phyloP scores from a whole-genome alignment of 1,140 invertebrate genomes.

The Penaeus indicus region DNA sequence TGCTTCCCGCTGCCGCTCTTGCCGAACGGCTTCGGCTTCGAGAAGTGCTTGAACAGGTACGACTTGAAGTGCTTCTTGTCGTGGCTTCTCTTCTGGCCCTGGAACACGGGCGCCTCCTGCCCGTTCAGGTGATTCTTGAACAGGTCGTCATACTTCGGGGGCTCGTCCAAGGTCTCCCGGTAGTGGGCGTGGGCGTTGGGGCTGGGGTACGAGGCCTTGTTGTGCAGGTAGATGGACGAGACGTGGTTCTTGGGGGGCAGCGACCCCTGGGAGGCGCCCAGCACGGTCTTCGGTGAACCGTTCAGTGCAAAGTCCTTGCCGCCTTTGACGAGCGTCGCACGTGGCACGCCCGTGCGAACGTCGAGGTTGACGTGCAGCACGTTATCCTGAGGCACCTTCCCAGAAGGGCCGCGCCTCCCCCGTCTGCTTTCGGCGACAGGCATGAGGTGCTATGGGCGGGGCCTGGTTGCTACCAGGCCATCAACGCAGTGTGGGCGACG shows the following conservation, averaged over 20 bases:
- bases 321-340: not conserved
- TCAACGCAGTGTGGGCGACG: no score
- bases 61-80: constrained; percentile 40
- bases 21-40: not conserved
- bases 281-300: not conserved
- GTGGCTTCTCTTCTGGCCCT: constrained; percentile 2
- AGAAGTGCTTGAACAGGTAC: constrained; percentile 41
- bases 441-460: not conserved
- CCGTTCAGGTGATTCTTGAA: constrained; percentile 17
- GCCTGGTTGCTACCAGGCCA: not conserved
- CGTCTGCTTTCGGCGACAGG: constrained; percentile 39
- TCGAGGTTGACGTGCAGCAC: constrained; percentile 48
- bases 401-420: constrained; percentile 2
- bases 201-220: not conserved
- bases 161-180: constrained; percentile 29
- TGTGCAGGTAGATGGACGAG: not conserved
- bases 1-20: not conserved
- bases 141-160: constrained; percentile 51
- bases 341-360: constrained; percentile 25
- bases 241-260: not conserved
- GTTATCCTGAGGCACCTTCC: constrained; percentile 2
- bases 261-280: not conserved
- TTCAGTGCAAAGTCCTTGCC: not conserved
- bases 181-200: not conserved
- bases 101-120: not conserved